Evolutionary conservation across 2,888 invertebrate genomes (phyloP).

Genomic region (Anoplius nigerrimus): DNA sequence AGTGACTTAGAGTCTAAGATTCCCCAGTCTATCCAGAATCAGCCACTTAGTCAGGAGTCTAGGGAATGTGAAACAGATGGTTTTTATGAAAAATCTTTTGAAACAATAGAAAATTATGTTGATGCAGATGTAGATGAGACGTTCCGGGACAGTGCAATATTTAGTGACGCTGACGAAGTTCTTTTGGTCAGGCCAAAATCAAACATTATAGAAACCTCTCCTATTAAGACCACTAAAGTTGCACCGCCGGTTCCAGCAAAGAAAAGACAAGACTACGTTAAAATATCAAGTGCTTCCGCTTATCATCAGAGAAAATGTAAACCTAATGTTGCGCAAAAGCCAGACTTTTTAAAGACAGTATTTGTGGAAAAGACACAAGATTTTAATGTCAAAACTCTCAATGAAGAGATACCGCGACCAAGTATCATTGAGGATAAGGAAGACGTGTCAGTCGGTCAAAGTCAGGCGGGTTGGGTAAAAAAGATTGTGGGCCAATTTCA

Average conservation of each 20-base stretch:
- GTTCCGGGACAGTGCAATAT: slow-evolving; percentile 89
- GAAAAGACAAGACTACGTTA: slow-evolving; percentile 40
- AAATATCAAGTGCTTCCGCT: neutral
- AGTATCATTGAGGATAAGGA: slow-evolving; percentile 53
- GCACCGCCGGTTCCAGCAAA: slow-evolving; percentile 66
- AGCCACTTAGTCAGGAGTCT: slow-evolving; percentile 25
- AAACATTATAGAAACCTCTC: slow-evolving; percentile 1
- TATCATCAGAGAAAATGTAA: slow-evolving; percentile 42
- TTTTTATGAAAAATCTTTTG: slow-evolving; percentile 86
- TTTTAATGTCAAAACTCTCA: slow-evolving; percentile 16
- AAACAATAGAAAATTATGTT: slow-evolving; percentile 83
- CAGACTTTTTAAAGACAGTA: slow-evolving; percentile 58
- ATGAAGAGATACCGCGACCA: neutral
- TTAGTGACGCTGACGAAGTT: slow-evolving; percentile 84
- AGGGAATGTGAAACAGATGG: slow-evolving; percentile 79
- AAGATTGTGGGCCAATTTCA: slow-evolving; percentile 72
- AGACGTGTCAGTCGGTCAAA: slow-evolving; percentile 71
- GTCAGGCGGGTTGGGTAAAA: slow-evolving; percentile 72
- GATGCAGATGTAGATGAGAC: slow-evolving; percentile 80
- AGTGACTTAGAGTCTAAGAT: slow-evolving; percentile 8
- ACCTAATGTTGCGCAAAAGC: slow-evolving; percentile 64
- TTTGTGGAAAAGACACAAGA: slow-evolving; percentile 30
- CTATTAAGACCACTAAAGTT: slow-evolving; percentile 44
- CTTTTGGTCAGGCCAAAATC: slow-evolving; percentile 36
- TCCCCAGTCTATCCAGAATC: slow-evolving; percentile 10